Percentiles rank a stretch among this genome's conserved stretches.
Evolutionary conservation across 1,140 invertebrate genomes (phyloP).

Genomic region (Cherax destructor): DNA sequence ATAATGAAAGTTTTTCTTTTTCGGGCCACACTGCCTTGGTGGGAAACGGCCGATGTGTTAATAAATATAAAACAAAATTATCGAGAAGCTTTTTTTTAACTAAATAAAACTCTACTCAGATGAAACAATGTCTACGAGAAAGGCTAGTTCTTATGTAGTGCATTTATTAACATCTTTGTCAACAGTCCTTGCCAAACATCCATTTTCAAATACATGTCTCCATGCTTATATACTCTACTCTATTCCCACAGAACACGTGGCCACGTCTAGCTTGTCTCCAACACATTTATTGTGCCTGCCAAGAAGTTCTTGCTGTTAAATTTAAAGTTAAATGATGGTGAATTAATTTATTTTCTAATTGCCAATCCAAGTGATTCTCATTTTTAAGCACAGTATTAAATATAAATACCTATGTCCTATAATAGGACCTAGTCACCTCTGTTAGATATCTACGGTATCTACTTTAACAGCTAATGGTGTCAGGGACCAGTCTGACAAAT

Average conservation of each 20-base stretch:
- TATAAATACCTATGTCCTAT: neutral
- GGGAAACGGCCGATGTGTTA: no score
- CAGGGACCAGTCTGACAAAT: no score
- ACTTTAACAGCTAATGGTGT: neutral
- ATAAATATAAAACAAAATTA: no score
- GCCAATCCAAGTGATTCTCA: neutral
- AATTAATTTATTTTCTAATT: constrained; percentile 1
- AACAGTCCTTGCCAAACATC: no score
- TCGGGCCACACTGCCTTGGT: no score
- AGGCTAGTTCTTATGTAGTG: no score
- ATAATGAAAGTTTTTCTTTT: no score
- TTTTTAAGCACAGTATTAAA: neutral
- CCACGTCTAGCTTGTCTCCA: constrained; percentile 22
- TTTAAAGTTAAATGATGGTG: neutral
- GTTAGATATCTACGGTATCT: neutral
- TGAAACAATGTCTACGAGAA: no score
- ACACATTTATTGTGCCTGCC: constrained; percentile 22
- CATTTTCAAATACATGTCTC: neutral
- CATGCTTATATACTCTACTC: neutral
- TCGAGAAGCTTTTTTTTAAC: no score
- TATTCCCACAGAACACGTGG: constrained; percentile 18
- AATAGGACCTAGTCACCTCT: neutral
- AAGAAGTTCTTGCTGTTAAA: constrained; percentile 9
- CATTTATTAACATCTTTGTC: no score
- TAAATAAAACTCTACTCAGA: no score